These are phyloP conservation scores for Leucoraja ocellata DNA, from an alignment of 2,797 vertebrate species.

Conservation along the genomic window DNA sequence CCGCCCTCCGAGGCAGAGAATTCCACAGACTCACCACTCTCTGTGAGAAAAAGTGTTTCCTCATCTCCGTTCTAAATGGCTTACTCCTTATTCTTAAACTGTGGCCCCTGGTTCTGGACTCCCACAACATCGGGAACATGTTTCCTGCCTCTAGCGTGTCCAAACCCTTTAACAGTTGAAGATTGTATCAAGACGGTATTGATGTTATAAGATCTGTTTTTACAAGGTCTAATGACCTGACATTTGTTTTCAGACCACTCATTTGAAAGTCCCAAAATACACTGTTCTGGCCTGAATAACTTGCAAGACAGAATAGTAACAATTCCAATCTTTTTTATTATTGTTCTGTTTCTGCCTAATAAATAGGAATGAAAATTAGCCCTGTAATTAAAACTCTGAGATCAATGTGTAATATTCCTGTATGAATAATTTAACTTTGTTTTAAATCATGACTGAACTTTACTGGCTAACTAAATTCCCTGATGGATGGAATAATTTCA, in stretches of 20 bases:
- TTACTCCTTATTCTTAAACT: too few species aligned
- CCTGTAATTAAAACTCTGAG: not conserved
- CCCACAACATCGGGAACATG: too few species aligned
- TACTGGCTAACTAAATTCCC: not conserved
- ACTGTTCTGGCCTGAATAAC: too few species aligned
- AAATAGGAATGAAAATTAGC: not conserved
- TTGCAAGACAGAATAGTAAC: not conserved
- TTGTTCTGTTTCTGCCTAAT: not conserved
- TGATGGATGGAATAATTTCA: constrained; percentile 8
- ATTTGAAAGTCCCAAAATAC: not conserved
- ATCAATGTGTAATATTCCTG: not conserved
- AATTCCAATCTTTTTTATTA: not conserved
- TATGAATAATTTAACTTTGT: not conserved
- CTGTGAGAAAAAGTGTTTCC: too few species aligned
- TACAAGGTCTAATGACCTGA: not conserved
- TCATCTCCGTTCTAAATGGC: too few species aligned
- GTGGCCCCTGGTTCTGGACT: too few species aligned
- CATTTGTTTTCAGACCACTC: not conserved
- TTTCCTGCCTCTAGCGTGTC: too few species aligned
- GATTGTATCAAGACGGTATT: not conserved
- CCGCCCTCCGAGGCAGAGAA: too few species aligned
- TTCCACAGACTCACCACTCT: too few species aligned
- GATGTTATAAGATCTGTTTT: not conserved
- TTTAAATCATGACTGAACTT: constrained; percentile 13
- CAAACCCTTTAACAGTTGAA: not conserved